These are phyloP conservation scores for Acanthosepion esculentum DNA, from an alignment of 2,888 invertebrate species.

Conservation along the genomic window DNA sequence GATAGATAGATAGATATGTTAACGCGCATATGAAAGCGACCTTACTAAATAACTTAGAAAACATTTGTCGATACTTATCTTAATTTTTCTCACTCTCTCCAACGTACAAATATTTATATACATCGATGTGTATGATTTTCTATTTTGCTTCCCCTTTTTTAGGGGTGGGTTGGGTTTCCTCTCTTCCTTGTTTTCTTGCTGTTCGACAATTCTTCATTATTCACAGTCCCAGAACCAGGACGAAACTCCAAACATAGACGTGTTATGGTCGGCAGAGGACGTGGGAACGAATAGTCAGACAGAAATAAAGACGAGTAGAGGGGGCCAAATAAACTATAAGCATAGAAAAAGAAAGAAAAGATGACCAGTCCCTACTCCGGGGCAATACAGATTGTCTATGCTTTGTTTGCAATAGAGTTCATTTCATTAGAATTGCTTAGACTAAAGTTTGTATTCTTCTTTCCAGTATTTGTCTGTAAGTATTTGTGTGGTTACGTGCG, in stretches of 20 bases:
- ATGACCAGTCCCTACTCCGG: not conserved
- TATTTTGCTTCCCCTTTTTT: too few relatives aligned
- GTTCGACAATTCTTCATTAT: not conserved
- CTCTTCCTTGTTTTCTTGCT: not conserved
- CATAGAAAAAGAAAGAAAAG: not conserved
- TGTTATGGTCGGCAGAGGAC: not conserved
- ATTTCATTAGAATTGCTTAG: not conserved
- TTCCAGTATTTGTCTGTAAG: not conserved
- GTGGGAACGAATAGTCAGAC: too few relatives aligned
- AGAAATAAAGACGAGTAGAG: too few relatives aligned
- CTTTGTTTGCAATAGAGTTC: not conserved
- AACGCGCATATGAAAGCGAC: too few relatives aligned
- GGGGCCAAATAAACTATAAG: not conserved
- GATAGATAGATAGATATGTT: too few relatives aligned
- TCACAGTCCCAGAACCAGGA: not conserved
- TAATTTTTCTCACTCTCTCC: too few relatives aligned
- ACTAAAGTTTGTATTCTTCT: not conserved
- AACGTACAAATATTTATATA: too few relatives aligned
- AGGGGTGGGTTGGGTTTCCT: too few relatives aligned
- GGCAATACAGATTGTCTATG: slow-evolving; percentile 15
- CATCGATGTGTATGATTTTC: too few relatives aligned
- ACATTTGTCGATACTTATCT: too few relatives aligned
- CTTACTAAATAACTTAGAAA: too few relatives aligned
- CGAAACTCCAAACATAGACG: not conserved
- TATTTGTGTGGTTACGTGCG: not conserved